phyloP scores from a whole-genome alignment of 2,797 vertebrate genomes.

The Anguilla marmorata region DNA sequence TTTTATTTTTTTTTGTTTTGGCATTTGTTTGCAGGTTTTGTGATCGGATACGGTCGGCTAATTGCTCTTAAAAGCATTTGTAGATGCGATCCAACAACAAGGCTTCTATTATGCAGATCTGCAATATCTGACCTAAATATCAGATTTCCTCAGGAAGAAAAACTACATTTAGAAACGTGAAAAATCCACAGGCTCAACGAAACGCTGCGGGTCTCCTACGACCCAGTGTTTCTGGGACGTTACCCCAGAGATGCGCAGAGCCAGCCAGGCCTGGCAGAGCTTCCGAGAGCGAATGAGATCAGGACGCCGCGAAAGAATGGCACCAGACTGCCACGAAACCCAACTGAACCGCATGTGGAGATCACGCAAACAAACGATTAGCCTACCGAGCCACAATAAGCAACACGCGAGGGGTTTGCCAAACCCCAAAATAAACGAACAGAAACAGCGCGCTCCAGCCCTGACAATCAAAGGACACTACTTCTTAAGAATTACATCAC shows the following conservation, averaged over 20 bases:
- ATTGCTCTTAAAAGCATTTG: background rate
- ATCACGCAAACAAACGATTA: constrained; percentile 9
- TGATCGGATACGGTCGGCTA: background rate
- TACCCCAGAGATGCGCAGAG: background rate
- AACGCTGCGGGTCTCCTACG: background rate
- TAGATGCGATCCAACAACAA: background rate
- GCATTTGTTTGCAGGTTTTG: background rate
- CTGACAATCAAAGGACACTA: background rate
- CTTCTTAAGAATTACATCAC: background rate
- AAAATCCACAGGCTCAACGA: background rate
- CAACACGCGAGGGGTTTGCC: background rate
- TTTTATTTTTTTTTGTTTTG: background rate
- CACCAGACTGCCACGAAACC: background rate
- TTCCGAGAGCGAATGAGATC: constrained; percentile 6
- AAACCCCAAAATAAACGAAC: background rate
- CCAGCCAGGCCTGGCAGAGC: background rate
- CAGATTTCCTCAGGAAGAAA: background rate
- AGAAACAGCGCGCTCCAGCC: background rate
- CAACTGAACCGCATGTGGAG: background rate
- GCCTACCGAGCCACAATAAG: background rate
- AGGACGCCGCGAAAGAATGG: background rate
- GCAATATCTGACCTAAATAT: constrained; percentile 22
- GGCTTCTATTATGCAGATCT: background rate
- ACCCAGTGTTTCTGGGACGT: constrained; percentile 3
- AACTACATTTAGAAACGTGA: background rate